phyloP scores from a whole-genome alignment of 2,888 invertebrate species.

The Clivina fossor region DNA sequence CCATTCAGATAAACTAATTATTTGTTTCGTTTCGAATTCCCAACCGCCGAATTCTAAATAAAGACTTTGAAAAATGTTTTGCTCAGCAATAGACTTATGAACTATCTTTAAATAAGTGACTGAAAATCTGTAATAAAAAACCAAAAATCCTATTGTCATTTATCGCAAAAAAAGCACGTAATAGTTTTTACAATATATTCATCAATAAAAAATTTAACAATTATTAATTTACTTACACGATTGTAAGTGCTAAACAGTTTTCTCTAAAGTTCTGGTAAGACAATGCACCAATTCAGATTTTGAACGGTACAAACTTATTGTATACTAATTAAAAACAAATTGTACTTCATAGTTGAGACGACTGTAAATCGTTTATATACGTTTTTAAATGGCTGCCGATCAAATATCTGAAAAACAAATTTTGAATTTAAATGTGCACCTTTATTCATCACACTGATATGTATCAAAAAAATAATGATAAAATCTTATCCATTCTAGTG shows the following conservation, averaged over 20 bases:
- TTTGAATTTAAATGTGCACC: slow-evolving; percentile 27
- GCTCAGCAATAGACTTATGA: slow-evolving; percentile 20
- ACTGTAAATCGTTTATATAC: slow-evolving; percentile 33
- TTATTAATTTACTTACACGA: too few species aligned
- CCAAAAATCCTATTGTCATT: too few species aligned
- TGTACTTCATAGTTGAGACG: too few species aligned
- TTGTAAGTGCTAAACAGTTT: too few species aligned
- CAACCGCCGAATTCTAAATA: slow-evolving; percentile 15
- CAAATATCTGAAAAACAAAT: slow-evolving; percentile 29
- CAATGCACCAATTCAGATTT: slow-evolving; percentile 33
- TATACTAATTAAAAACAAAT: slow-evolving; percentile 33
- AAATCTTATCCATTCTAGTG: slow-evolving; percentile 32
- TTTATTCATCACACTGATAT: too few species aligned
- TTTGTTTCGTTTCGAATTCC: slow-evolving; percentile 10
- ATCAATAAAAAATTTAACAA: too few species aligned
- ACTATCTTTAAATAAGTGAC: too few species aligned
- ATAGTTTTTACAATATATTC: too few species aligned
- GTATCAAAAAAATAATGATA: too few species aligned
- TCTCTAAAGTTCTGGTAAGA: slow-evolving; percentile 19
- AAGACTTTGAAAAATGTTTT: slow-evolving; percentile 11
- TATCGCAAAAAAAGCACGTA: too few species aligned
- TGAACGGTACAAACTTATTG: slow-evolving; percentile 34
- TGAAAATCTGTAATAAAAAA: too few species aligned
- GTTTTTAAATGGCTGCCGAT: slow-evolving; percentile 31
- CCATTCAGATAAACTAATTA: slow-evolving; percentile 48